Conservation (phyloP, 2,113 vertebrate genomes). For the Elephantulus edwardii region DNA sequence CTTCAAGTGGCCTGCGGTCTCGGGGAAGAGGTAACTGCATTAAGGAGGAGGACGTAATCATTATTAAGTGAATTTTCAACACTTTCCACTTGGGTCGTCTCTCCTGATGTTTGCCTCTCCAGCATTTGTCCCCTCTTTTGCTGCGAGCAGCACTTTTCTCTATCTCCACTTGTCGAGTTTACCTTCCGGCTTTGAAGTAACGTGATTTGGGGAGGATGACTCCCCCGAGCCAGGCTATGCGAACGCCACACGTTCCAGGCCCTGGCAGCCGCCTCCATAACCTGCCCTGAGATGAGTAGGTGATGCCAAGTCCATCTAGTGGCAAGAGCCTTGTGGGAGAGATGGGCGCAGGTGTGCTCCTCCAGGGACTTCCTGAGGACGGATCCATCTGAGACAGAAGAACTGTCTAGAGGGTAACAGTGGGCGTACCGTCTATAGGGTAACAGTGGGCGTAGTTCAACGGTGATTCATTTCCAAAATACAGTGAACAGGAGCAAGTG, state of each 20-base stretch:
- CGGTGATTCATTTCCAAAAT: too few species aligned
- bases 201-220: not conserved
- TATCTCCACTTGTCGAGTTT: not conserved
- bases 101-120: not conserved
- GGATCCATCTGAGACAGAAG: not conserved
- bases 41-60: not conserved
- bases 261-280: not conserved
- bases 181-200: fast-evolving
- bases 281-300: not conserved
- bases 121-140: fast-evolving
- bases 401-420: not conserved
- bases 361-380: fast-evolving
- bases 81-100: fast-evolving
- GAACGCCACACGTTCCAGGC: fast-evolving
- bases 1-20: not conserved
- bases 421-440: too few species aligned
- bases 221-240: not conserved
- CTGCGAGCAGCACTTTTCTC: not conserved
- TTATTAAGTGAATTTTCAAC: not conserved
- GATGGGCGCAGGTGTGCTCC: too few species aligned
- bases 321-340: too few species aligned
- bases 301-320: not conserved
- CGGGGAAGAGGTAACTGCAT: not conserved
- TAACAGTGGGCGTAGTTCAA: too few species aligned
- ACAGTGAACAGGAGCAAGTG: too few species aligned